phyloP scores from a whole-genome alignment of 2,113 vertebrate species.

The Cromileptes altivelis region DNA sequence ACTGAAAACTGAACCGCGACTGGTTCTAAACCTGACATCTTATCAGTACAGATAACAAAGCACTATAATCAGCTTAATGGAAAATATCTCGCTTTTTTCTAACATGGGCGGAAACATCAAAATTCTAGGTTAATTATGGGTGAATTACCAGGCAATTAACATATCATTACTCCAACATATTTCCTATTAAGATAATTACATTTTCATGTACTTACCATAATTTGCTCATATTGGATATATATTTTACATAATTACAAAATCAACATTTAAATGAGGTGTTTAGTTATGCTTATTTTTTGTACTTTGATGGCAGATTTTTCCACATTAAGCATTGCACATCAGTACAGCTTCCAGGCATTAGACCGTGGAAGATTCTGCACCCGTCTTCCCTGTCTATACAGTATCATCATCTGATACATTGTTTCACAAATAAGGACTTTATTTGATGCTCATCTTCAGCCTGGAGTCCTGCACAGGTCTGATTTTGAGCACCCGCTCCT shows the following conservation, averaged over 20 bases:
- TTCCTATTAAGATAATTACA: constrained; percentile 44
- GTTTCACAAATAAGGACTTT: neutral
- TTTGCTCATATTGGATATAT: constrained; percentile 48
- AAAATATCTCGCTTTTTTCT: constrained; percentile 22
- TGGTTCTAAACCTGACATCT: constrained; percentile 27
- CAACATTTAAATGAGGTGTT: constrained; percentile 44
- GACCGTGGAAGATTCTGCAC: neutral
- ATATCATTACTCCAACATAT: constrained; percentile 44
- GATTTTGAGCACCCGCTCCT: too few species aligned
- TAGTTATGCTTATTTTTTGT: constrained; percentile 42
- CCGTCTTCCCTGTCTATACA: neutral
- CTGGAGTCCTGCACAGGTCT: too few species aligned
- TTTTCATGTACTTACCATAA: constrained; percentile 47
- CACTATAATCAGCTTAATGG: constrained; percentile 34
- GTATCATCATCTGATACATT: neutral
- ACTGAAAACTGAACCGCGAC: constrained; percentile 39
- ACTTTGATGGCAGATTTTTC: constrained; percentile 36
- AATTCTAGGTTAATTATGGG: constrained; percentile 57
- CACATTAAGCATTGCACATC: constrained; percentile 21
- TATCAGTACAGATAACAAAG: constrained; percentile 49
- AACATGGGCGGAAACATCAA: constrained; percentile 25
- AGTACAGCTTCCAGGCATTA: constrained; percentile 23
- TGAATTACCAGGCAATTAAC: constrained; percentile 59
- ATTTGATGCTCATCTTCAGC: neutral
- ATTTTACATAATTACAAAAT: constrained; percentile 58